Evolutionary conservation across 2,888 invertebrate species (phyloP), one percentile per base, ranked within the genome.

Genomic region (Hirtodrosophila alboralis): DNA sequence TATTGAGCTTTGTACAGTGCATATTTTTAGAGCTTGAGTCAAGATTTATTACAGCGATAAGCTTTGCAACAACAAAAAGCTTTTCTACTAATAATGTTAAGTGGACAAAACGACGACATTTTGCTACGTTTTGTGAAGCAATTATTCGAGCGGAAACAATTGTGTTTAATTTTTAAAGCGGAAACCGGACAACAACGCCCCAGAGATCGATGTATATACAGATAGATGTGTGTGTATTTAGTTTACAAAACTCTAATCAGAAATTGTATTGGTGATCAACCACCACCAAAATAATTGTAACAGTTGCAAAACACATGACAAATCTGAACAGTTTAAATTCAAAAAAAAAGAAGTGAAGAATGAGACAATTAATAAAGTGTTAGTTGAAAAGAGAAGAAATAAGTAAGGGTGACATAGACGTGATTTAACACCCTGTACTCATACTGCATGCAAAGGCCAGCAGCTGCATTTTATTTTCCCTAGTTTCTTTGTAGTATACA

Each of bases 81-180:
- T n/a, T 75, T 44, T 16, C 1, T 26, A 31, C 43, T 47, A 44
- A 51, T 44, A 43, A 21, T 26, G 28, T 13, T 57, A 41, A 65
- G 26, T 33, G 12, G 28, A 52, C 28, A 48, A 43, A 38, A 5
- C 37, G 52, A 30, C 5, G 3, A n/a, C n/a, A n/a, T 31, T 13
- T 44, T 27, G 26, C 10, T 28, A 13, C 31, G n/a, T n/a, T n/a
- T n/a, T 41, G 51, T 59, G 54, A 30, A 56, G 47, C 47, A 79
- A 84, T 86, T 86, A 68, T 51, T 64, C 43, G 62, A 60, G 48
- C 85, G 81, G 83, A 84, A 84, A 77, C 77, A 80, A 80, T 78
- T n/a, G n/a, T n/a, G n/a, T n/a, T n/a, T 65, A 52, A 47, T 28
- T 27, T 48, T 57, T 34, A 14, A 26, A 62, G 52, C 84, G 84